phyloP scores from a whole-genome alignment of 2,888 invertebrate genomes.

The Patella pellucida region DNA sequence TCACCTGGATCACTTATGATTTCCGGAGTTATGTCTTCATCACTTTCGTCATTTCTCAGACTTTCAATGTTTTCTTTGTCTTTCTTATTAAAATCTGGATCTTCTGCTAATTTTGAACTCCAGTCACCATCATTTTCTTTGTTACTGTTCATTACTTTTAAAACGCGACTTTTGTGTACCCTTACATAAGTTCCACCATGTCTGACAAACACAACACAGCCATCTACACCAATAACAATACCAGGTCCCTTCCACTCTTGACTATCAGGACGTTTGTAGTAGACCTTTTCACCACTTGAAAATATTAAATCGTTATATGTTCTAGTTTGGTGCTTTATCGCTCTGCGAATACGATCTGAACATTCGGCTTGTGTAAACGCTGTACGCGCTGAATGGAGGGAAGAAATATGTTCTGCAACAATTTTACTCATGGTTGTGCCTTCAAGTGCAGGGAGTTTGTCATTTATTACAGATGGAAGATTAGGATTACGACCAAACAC shows the following conservation, averaged over 20 bases:
- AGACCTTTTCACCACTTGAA: conserved; percentile 19
- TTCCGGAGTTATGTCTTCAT: no score
- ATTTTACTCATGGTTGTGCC: conserved; percentile 17
- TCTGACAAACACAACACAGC: conserved; percentile 20
- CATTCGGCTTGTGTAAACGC: conserved; percentile 18
- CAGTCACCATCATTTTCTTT: no score
- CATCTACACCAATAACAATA: conserved; percentile 19
- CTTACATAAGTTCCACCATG: conserved; percentile 21
- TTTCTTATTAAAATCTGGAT: no score
- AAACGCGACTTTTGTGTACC: no score
- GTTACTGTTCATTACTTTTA: no score
- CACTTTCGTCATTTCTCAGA: no score
- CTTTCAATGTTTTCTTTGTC: no score
- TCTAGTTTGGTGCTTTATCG: conserved; percentile 10
- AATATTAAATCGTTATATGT: neutral
- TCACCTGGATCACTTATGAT: no score
- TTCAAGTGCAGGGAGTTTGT: conserved; percentile 25
- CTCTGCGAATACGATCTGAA: conserved; percentile 16
- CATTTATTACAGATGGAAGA: conserved; percentile 24
- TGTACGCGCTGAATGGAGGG: neutral
- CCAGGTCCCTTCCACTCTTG: conserved; percentile 18
- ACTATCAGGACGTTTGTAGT: conserved; percentile 24
- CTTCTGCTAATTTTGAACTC: no score
- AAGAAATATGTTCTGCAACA: conserved; percentile 19
- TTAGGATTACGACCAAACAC: conserved; percentile 28